These are phyloP conservation scores for Lepus americanus DNA, from an alignment of 2,113 vertebrate species.

Conservation along the genomic window DNA sequence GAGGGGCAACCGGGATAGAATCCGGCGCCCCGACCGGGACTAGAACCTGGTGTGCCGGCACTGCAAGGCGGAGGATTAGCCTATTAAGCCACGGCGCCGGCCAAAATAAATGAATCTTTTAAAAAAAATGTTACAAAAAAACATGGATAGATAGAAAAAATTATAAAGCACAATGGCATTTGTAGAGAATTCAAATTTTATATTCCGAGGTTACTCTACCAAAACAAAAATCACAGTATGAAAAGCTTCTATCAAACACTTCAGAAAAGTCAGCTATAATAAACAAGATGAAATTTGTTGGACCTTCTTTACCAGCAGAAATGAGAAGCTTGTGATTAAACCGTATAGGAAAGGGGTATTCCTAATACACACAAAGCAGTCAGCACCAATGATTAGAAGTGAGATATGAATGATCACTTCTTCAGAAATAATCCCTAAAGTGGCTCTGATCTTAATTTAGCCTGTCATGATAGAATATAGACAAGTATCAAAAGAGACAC, in stretches of 20 bases:
- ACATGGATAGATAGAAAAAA: background rate
- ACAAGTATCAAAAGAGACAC: background rate
- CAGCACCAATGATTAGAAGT: background rate
- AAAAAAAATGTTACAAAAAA: background rate
- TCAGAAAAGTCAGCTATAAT: background rate
- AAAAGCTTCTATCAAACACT: constrained; percentile 10
- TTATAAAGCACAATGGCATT: background rate
- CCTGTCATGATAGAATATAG: background rate
- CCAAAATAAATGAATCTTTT: background rate
- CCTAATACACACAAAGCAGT: constrained; percentile 9
- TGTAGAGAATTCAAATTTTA: background rate
- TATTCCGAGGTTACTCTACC: background rate
- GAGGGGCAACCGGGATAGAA: no score
- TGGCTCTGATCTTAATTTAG: constrained; percentile 34
- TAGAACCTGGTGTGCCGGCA: no score
- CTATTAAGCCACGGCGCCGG: no score
- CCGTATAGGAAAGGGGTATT: background rate
- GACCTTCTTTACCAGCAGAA: constrained; percentile 27
- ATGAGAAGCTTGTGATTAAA: background rate
- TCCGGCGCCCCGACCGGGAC: no score
- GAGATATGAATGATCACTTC: background rate
- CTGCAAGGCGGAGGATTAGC: no score
- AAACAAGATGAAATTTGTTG: background rate
- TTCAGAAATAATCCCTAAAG: background rate
- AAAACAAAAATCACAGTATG: constrained; percentile 18